Base-by-base conservation (phyloP, 2,113 vertebrate genomes). In the Tringa solitaria region DNA sequence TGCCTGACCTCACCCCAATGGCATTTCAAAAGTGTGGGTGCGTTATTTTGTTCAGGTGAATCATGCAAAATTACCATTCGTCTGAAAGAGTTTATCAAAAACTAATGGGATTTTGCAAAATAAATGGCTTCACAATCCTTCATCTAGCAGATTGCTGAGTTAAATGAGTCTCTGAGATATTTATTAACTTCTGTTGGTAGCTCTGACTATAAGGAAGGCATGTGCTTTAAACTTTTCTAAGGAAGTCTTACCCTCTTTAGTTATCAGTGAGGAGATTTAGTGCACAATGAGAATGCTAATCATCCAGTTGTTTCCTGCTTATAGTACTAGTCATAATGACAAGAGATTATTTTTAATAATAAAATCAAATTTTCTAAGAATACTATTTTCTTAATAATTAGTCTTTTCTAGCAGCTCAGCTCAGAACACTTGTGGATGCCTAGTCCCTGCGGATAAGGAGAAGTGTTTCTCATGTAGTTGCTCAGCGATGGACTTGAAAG, bases 1-100 rank as follows among this genome's bases (percentile, higher is more conserved):
- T 91, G 95, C 91, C 96, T 97, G 96, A 95, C 93, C 91, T 95
- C 93, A 87, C 93, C 67, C 41, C 91, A 83, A 32, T 63, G 81
- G 94, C 95, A 83, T 87, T 95, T 87, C 53, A 46, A 57, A 83
- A 95, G 84, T 85, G 84, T 91, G 75, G 84, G 84, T 33, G 63
- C 28, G 0, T 94, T 85, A 51, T 91, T 96, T 95, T 67, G 28
- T 57, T 87, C 93, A 96, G 96, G 94, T 94, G 94, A 96, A 95
- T 97, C 93, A 94, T 33, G 93, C 87, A 72, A 91, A 92, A 94
- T 96, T 87, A 67, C 74, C 57, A 6, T 87, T 96, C 15, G 3
- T 92, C 93, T 95, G 84, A 87, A 87, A 92, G 89, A 93, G 45
- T 94, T 96, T 83, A 89, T 95, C 81, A 87, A 73, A 95, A 83